These are phyloP conservation scores for Amaurobius ferox DNA, from an alignment of 2,888 invertebrate species.

Conservation along the genomic window DNA sequence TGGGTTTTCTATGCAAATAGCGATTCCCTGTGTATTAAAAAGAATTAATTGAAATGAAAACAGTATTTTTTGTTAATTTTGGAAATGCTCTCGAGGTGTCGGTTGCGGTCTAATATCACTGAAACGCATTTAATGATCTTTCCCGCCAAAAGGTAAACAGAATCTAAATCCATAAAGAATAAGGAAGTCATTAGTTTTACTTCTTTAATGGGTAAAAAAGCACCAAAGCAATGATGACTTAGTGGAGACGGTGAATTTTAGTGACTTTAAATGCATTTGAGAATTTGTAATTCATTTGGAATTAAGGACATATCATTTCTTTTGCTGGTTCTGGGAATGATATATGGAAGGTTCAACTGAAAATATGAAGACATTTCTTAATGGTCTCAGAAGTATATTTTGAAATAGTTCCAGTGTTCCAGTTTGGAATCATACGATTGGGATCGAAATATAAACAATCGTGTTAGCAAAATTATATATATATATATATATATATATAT, in stretches of 20 bases:
- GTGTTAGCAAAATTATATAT: too few species aligned
- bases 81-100: slow-evolving; percentile 22
- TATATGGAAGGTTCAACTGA: too few species aligned
- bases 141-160: slow-evolving; percentile 51
- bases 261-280: slow-evolving; percentile 10
- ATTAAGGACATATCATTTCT: too few species aligned
- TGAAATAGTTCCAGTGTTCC: too few species aligned
- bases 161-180: slow-evolving; percentile 40
- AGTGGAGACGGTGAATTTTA: not conserved
- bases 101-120: slow-evolving; percentile 67
- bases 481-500: too few species aligned
- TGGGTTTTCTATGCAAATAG: slow-evolving; percentile 67
- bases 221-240: not conserved
- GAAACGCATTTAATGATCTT: slow-evolving; percentile 63
- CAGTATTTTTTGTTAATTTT: slow-evolving; percentile 14
- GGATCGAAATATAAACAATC: too few species aligned
- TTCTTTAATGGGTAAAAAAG: slow-evolving; percentile 12
- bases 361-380: too few species aligned
- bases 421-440: too few species aligned
- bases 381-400: too few species aligned
- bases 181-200: slow-evolving; percentile 8
- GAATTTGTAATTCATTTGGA: slow-evolving; percentile 6
- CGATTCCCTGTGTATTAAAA: slow-evolving; percentile 13
- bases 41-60: slow-evolving; percentile 39
- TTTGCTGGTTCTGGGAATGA: too few species aligned